Evolutionary conservation across 1,140 invertebrate genomes (phyloP).

Genomic region (Gonatopus flavifemur): DNA sequence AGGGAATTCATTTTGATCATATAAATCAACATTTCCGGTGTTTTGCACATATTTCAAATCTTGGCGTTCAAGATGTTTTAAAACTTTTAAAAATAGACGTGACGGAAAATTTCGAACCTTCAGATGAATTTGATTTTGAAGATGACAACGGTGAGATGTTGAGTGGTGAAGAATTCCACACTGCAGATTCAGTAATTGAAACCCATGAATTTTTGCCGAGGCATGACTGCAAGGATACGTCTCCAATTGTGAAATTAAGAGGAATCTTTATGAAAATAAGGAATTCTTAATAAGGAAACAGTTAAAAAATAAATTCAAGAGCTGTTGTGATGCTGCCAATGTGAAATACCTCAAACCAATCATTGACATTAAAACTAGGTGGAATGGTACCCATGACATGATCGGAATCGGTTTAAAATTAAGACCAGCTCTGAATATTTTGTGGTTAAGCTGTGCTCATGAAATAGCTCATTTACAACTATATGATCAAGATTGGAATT

Average conservation of each 20-base stretch:
- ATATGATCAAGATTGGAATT: no score
- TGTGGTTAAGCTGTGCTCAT: no score
- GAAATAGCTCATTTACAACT: no score
- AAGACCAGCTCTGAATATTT: constrained; percentile 39
- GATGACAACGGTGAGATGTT: no score
- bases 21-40: constrained; percentile 8
- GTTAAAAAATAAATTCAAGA: constrained; percentile 5
- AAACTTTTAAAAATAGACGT: constrained; percentile 6
- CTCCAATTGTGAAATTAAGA: constrained; percentile 8
- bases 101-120: no score
- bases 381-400: constrained; percentile 8
- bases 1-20: constrained; percentile 2
- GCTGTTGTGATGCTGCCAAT: constrained; percentile 1
- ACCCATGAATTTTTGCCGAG: no score
- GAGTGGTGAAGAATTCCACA: no score
- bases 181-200: no score
- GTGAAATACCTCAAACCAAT: constrained; percentile 4
- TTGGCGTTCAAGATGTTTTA: constrained; percentile 12
- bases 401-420: constrained; percentile 12
- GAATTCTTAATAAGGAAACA: constrained; percentile 7
- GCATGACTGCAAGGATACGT: no score
- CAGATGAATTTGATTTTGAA: background rate
- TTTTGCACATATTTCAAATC: constrained; percentile 11
- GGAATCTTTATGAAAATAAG: constrained; percentile 3
- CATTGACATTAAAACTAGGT: constrained; percentile 4